A percentile compares a stretch with the other conserved stretches of the same genome.
Conservation (phyloP, 2,888 invertebrate genomes). For the Ornithoptera alexandrae region DNA sequence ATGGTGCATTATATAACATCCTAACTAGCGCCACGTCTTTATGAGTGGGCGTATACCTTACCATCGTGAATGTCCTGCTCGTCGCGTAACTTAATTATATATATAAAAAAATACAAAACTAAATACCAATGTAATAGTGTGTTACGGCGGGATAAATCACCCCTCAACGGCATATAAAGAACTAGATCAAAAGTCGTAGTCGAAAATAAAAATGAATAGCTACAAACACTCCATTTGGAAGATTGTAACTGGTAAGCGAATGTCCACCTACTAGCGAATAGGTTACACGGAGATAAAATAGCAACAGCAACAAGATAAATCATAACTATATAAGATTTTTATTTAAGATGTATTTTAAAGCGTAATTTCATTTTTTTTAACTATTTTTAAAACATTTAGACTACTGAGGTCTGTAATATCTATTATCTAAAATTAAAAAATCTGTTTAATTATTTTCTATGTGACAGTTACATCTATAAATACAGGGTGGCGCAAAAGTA, state of each 20-base stretch:
- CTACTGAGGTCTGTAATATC: no score
- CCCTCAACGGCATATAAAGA: slow-evolving; percentile 11
- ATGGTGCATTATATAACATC: no score
- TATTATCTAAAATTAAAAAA: no score
- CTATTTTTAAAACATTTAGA: background rate
- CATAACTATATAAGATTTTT: background rate
- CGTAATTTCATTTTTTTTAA: no score
- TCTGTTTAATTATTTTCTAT: no score
- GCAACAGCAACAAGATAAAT: background rate
- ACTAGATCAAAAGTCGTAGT: slow-evolving; percentile 57
- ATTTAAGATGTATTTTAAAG: no score
- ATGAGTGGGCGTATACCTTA: no score
- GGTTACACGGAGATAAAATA: slow-evolving; percentile 26
- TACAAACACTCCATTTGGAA: slow-evolving; percentile 65
- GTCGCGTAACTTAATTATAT: no score
- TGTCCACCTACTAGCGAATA: slow-evolving; percentile 43
- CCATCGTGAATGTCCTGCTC: no score
- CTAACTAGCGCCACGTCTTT: no score
- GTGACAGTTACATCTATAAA: no score
- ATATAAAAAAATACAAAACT: background rate
- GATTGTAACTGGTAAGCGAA: slow-evolving; percentile 57
- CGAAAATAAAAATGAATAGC: slow-evolving; percentile 66
- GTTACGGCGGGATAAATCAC: background rate
- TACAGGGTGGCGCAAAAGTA: no score
- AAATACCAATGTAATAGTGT: background rate